phyloP scores from a whole-genome alignment of 2,888 invertebrate genomes.

The Acleris laterana region DNA sequence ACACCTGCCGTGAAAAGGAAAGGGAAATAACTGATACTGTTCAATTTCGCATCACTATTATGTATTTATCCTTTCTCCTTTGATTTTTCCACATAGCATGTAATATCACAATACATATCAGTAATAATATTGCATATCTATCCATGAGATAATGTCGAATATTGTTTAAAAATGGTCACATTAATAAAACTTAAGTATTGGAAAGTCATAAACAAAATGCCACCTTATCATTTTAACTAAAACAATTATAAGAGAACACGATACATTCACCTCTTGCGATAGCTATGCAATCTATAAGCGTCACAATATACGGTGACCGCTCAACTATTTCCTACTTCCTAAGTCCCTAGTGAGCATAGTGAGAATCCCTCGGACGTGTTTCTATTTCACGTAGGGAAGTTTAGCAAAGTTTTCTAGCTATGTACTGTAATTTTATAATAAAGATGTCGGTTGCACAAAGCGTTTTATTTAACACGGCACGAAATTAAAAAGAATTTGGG shows the following conservation, averaged over 20 bases:
- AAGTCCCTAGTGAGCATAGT: constrained; percentile 49
- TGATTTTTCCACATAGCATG: constrained; percentile 76
- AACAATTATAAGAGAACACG: neutral
- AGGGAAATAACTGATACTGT: constrained; percentile 78
- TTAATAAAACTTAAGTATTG: neutral
- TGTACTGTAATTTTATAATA: constrained; percentile 75
- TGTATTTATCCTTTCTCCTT: constrained; percentile 78
- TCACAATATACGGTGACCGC: constrained; percentile 60
- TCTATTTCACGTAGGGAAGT: constrained; percentile 49
- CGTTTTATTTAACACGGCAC: constrained; percentile 1
- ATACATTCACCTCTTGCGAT: constrained; percentile 44
- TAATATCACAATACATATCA: constrained; percentile 84
- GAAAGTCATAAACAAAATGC: too few species aligned
- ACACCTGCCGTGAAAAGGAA: constrained; percentile 80
- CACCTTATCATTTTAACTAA: neutral
- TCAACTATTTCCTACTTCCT: constrained; percentile 53
- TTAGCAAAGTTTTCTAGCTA: constrained; percentile 62
- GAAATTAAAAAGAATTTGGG: constrained; percentile 28
- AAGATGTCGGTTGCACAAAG: constrained; percentile 59
- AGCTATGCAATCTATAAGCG: constrained; percentile 57
- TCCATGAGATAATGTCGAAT: constrained; percentile 45
- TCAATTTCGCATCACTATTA: constrained; percentile 70
- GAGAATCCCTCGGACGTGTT: constrained; percentile 44
- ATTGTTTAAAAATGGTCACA: constrained; percentile 8
- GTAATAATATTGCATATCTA: constrained; percentile 60